Base-by-base conservation (phyloP, 1,140 invertebrate species). In the Drosophila kurseongensis region DNA sequence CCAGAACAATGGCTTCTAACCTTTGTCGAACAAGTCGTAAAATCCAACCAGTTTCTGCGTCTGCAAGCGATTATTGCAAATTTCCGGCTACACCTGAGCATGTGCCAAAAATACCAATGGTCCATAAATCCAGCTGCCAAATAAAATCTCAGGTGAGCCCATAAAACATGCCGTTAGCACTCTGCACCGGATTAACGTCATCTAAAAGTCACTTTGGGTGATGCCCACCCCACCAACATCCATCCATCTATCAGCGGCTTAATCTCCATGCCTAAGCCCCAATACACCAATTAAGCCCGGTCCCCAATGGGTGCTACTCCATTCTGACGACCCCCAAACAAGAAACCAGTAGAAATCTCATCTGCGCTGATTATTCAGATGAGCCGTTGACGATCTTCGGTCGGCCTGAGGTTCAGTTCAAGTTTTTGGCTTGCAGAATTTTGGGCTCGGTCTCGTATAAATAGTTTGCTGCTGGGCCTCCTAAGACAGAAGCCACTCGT, bases 401-500 rank as follows among this genome's bases (percentile, higher is more conserved):
- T 27, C 42, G 56, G 56, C 56, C 42, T 23, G 56, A 47, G 56
- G 35, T 27, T 35, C n/a, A 60, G 71, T 74, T 74, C 71, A 54
- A 58, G 61, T 51, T 65, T 63, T 45, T 62, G 59, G 42, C 51
- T 54, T 52, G 71, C 57, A 74, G 71, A 74, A 73, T 52, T 61
- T 50, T 69, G 55, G 63, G 27, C 54, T 58, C 55, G 65, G 23
- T 36, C 42, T 52, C 5, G 80, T 83, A 83, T 83, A 83, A 83
- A 83, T 83, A 83, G 71, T 75, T 62, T 51, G 59, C 47, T 51
- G 16, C 35, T 7, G 45, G 54, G 56, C 44, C 80, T 42, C 16
- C 13, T 44, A 47, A 61, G 63, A 42, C 83, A 86, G 83, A 86
- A 86, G 78, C 78, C 29, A 76, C 59, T 73, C 62, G 62, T 51